Percentiles rank a stretch among this genome's conserved stretches.
phyloP scores from a whole-genome alignment of 2,888 invertebrate species.

The Campopleginae sp. region DNA sequence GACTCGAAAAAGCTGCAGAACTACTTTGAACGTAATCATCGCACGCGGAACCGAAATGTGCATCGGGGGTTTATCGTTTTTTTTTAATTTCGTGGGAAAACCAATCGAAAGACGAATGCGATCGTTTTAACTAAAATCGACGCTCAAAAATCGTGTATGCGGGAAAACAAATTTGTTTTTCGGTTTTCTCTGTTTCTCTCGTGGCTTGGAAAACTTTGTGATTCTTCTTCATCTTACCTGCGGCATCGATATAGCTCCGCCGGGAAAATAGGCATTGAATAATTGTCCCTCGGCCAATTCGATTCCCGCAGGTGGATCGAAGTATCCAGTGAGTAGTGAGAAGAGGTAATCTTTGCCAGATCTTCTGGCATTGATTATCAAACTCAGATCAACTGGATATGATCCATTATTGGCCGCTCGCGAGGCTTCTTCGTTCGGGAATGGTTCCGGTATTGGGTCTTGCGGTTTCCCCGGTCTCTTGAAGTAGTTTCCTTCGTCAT shows the following conservation, averaged over 20 bases:
- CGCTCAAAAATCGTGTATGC: too few relatives aligned
- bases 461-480: conserved; percentile 96
- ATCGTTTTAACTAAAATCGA: too few relatives aligned
- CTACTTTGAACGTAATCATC: too few relatives aligned
- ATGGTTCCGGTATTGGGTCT: conserved; percentile 95
- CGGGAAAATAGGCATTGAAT: conserved; percentile 98
- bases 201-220: background rate
- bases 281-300: conserved; percentile 94
- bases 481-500: conserved; percentile 95
- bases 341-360: conserved; percentile 98
- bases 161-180: background rate
- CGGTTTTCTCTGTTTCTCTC: background rate
- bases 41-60: too few relatives aligned
- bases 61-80: too few relatives aligned
- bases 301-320: conserved; percentile 95
- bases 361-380: conserved; percentile 92
- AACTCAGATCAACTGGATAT: conserved; percentile 96
- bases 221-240: conserved; percentile 85
- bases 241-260: conserved; percentile 98
- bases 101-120: too few relatives aligned
- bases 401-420: conserved; percentile 98
- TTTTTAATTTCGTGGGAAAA: too few relatives aligned
- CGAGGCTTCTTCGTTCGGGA: conserved; percentile 97
- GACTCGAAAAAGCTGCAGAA: too few relatives aligned
- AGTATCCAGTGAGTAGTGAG: conserved; percentile 96